phyloP scores from a whole-genome alignment of 2,797 vertebrate genomes.

The Rhodeus uyekii region DNA sequence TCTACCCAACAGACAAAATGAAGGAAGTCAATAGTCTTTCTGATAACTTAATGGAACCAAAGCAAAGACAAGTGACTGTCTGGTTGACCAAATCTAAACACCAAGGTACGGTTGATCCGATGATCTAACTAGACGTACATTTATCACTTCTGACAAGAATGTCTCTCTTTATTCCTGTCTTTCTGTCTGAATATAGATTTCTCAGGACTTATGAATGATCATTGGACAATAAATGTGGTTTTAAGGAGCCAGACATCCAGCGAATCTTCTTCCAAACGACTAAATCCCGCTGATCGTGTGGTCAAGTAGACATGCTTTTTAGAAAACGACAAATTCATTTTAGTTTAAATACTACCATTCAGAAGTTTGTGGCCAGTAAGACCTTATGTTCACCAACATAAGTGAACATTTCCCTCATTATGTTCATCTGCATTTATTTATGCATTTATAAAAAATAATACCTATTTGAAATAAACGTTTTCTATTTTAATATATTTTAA shows the following conservation, averaged over 20 bases:
- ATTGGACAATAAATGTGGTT: conserved; percentile 58
- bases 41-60: conserved; percentile 32
- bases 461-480: too few species aligned
- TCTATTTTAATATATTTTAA: too few species aligned
- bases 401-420: too few species aligned
- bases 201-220: conserved; percentile 39
- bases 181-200: conserved; percentile 53
- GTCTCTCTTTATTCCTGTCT: not conserved
- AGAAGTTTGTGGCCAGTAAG: not conserved
- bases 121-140: not conserved
- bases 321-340: not conserved
- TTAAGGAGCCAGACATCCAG: conserved; percentile 48
- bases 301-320: conserved; percentile 60
- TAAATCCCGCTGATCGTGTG: conserved; percentile 44
- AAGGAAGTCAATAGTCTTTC: conserved; percentile 55
- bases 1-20: conserved; percentile 53
- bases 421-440: too few species aligned
- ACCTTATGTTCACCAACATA: not conserved
- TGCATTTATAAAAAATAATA: too few species aligned
- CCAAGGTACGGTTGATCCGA: conserved; percentile 59
- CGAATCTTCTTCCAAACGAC: conserved; percentile 44
- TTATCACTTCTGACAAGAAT: not conserved
- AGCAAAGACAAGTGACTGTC: conserved; percentile 57
- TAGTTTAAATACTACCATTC: not conserved
- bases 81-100: conserved; percentile 61